Evolutionary conservation across 2,797 vertebrate genomes (phyloP).

Genomic region (Falco naumanni): DNA sequence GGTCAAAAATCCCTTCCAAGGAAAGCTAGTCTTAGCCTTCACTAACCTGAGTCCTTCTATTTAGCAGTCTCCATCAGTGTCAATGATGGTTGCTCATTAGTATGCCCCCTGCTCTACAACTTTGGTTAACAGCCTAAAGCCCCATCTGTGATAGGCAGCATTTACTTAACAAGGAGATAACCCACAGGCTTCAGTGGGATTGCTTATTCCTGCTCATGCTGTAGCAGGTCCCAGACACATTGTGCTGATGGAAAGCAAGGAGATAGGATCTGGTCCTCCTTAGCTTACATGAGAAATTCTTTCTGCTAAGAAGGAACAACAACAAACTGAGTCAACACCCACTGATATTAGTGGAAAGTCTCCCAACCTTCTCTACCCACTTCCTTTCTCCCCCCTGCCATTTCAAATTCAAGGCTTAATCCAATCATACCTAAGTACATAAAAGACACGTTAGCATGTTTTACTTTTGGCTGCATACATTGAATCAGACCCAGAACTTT

Average conservation of each 20-base stretch:
- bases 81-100: neutral
- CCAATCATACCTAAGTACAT: neutral
- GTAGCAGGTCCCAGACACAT: neutral
- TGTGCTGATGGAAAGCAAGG: neutral
- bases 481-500: neutral
- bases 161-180: neutral
- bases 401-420: neutral
- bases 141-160: neutral
- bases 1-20: neutral
- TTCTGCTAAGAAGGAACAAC: neutral
- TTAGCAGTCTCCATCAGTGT: neutral
- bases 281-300: neutral
- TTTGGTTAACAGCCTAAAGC: constrained; percentile 2
- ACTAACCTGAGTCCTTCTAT: neutral
- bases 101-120: neutral
- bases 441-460: neutral
- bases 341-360: neutral
- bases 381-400: neutral
- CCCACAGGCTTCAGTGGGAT: neutral
- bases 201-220: neutral
- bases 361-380: neutral
- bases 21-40: neutral
- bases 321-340: neutral
- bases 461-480: neutral
- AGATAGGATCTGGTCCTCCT: neutral